Base-by-base conservation (phyloP, 2,797 vertebrate genomes). In the Ammospiza maritima region DNA sequence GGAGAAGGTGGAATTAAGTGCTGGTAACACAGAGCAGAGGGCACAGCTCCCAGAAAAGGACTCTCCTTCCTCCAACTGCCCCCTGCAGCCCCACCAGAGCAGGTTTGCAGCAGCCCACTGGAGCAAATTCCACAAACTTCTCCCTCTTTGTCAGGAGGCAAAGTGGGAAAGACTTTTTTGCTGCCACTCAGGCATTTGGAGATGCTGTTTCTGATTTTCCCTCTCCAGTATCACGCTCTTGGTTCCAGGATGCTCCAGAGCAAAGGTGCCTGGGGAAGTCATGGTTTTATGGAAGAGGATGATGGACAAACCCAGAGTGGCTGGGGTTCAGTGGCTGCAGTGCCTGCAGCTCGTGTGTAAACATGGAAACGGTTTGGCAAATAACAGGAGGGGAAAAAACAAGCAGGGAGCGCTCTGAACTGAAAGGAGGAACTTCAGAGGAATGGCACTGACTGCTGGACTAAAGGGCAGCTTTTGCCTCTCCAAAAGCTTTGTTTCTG, bases 1-100 rank as follows among this genome's bases (percentile, higher is more conserved):
- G 77, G 75, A 75, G 6, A 88, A 88, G 91, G 91, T 91, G 88
- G 66, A 93, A 96, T 88, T 72, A 84, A 88, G 94, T 94, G 93
- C 70, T 45, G 60, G 25, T 48, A 93, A 93, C 88, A 58, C 58
- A 13, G 18, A 91, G 58, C 94, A 91, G 85, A 80, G 93, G 83
- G 83, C 70, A 93, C 60, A 48, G 3, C 73, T 47, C 53, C 50
- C 44, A 81, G 85, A 42, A 67, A 20, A 4, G 6, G 9, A 9
- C 42, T 4, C 34, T 53, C 32, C 67, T 64, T 72, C 91, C 80
- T 85, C 83, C 69, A 29, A 10, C 9, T 14, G 44, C n/a, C 17
- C 40, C 45, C 71, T 92, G 36, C 65, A 57, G 78, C 53, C 58
- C 47, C 44, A 29, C 15, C 73, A 45, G 64, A 79, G 64, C 83